A percentile compares a stretch with the other conserved stretches of the same genome.
Evolutionary conservation across 92 coral and sea anemone genomes (phyloP).

Genomic region (Heliopora coerulea): DNA sequence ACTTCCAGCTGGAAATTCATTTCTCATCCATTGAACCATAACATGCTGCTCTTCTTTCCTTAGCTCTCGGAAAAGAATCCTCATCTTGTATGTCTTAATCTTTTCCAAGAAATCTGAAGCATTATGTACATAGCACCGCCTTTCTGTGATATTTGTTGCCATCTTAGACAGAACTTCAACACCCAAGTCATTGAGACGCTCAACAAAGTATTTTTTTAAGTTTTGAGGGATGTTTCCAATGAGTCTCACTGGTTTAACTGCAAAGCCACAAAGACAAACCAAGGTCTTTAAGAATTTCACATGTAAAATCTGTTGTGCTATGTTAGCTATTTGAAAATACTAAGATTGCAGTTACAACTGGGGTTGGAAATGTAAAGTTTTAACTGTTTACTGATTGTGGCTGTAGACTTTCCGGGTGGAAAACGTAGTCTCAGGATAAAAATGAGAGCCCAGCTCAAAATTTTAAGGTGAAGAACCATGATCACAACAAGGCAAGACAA

Average conservation of each 20-base stretch:
- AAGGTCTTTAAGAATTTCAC: too few species aligned
- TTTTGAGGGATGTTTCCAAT: neutral
- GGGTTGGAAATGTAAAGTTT: too few species aligned
- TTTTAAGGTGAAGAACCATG: too few species aligned
- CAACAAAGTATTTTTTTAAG: neutral
- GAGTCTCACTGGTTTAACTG: conserved; percentile 8
- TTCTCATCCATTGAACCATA: conserved; percentile 44
- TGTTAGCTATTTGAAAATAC: too few species aligned
- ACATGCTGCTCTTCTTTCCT: conserved; percentile 3
- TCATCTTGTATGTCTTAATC: conserved; percentile 29
- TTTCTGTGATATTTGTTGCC: conserved; percentile 1
- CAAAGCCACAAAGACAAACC: neutral
- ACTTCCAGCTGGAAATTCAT: conserved; percentile 49
- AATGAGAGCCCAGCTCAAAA: too few species aligned
- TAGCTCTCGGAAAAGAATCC: conserved; percentile 48
- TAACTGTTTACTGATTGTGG: too few species aligned
- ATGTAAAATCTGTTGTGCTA: too few species aligned
- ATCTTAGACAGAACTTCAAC: neutral
- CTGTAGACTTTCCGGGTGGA: too few species aligned
- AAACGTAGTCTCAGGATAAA: too few species aligned
- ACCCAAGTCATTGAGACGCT: neutral
- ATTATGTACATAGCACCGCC: neutral
- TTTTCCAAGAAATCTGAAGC: neutral
- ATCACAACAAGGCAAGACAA: too few species aligned
- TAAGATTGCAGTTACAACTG: too few species aligned